These are phyloP conservation scores for Helicoverpa armigera DNA, from an alignment of 1,140 invertebrate genomes.

Conservation along the genomic window DNA sequence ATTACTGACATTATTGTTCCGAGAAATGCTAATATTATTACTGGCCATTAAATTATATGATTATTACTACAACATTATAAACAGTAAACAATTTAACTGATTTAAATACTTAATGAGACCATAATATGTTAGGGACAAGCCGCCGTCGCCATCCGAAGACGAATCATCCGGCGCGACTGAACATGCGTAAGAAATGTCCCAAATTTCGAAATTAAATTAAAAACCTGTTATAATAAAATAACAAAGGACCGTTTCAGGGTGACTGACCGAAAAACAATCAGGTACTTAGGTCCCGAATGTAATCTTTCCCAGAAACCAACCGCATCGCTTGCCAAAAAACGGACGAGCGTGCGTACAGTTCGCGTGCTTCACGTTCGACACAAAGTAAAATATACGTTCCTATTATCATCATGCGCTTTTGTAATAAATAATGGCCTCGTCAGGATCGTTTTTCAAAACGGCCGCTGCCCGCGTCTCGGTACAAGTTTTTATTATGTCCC, in stretches of 20 bases:
- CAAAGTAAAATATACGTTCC: slow-evolving; percentile 74
- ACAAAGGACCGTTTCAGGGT: slow-evolving; percentile 67
- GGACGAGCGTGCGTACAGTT: slow-evolving; percentile 58
- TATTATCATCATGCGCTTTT: slow-evolving; percentile 75
- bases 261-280: slow-evolving; percentile 83
- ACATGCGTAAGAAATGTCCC: slow-evolving; percentile 61
- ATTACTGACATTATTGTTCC: slow-evolving; percentile 43
- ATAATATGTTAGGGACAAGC: slow-evolving; percentile 5
- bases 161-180: slow-evolving; percentile 20
- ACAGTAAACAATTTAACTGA: slow-evolving; percentile 21
- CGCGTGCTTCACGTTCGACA: slow-evolving; percentile 60
- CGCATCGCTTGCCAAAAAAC: slow-evolving; percentile 80
- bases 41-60: slow-evolving; percentile 17
- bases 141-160: background rate
- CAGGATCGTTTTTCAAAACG: slow-evolving; percentile 69
- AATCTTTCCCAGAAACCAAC: slow-evolving; percentile 82
- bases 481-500: slow-evolving; percentile 71
- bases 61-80: slow-evolving; percentile 22
- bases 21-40: slow-evolving; percentile 42
- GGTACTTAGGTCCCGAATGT: slow-evolving; percentile 81
- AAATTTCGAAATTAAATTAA: slow-evolving; percentile 69
- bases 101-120: slow-evolving; percentile 29
- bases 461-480: slow-evolving; percentile 57
- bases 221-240: slow-evolving; percentile 70
- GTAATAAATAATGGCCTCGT: slow-evolving; percentile 76